Evolutionary conservation across 2,113 vertebrate species (phyloP), one percentile per base, ranked within the genome.

Genomic region (Dipodomys ordii): DNA sequence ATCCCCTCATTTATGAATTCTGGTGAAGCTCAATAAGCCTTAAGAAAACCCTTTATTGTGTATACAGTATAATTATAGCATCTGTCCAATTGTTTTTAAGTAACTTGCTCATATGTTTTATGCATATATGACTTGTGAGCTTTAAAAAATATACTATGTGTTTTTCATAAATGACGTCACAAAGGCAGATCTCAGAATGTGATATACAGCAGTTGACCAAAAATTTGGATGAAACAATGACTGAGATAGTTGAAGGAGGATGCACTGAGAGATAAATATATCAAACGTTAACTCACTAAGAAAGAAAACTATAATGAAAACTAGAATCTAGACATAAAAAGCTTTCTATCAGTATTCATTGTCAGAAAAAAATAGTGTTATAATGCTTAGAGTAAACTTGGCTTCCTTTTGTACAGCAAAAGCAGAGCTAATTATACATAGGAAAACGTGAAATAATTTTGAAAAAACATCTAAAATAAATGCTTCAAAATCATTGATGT

Each of bases 401-500:
- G 18, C 49, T 8, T 22, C 72, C 35, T 86, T 96, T 95, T 94
- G 62, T 96, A 94, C 68, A 74, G 39, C 46, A 80, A 68, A 49
- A 89, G 22, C 32, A 67, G 28, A 92, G 39, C 68, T 93, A 96
- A 95, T 93, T 97, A 91, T 89, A 69, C 44, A 82, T 64, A 92
- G 65, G 19, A 89, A 81, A 27, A 1, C n/a, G 87, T 87, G 67
- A 96, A 87, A 85, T 83, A 91, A 84, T 82, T 92, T 25, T 96
- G 64, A 94, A 93, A 92, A 77, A 78, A 28, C 92, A 74, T 88
- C 72, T 95, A 83, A 95, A 92, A 87, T 84, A 93, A 91, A 95
- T 92, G 84, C 79, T 93, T 92, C 90, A 77, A 78, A 94, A 89
- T 62, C 44, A 90, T 72, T 96, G 68, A 79, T 94, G 77, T 78